These are phyloP conservation scores for Aurelia sp. DNA, from an alignment of 30 jellyfish, hydroid and myxozoan genomes.

Conservation along the genomic window DNA sequence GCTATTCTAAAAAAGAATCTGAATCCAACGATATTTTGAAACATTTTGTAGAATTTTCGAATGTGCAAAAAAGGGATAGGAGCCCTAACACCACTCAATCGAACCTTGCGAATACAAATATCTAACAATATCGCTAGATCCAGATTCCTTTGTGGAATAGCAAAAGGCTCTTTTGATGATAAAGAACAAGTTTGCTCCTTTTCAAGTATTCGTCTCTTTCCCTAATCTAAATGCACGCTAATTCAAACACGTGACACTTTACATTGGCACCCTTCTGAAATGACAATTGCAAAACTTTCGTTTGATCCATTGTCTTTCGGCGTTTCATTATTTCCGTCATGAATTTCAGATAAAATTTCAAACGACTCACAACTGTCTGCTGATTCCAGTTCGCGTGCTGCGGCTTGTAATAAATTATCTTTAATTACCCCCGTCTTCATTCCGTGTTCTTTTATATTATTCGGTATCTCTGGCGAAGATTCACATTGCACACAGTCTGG, in stretches of 20 bases:
- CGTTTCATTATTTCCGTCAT: neutral
- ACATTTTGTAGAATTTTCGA: too few species aligned
- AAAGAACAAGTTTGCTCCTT: too few species aligned
- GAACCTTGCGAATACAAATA: too few species aligned
- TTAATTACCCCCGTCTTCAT: neutral
- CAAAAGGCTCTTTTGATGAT: too few species aligned
- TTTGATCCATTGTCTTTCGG: conserved; percentile 15
- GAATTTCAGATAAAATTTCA: conserved; percentile 33
- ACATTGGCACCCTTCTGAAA: conserved; percentile 15
- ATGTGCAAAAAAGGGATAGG: too few species aligned
- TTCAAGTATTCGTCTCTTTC: neutral
- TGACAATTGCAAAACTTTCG: conserved; percentile 57
- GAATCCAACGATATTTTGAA: too few species aligned
- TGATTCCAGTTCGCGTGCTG: neutral
- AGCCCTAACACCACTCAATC: too few species aligned
- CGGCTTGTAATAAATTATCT: neutral
- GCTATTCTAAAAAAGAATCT: too few species aligned
- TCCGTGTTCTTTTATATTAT: neutral
- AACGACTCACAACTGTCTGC: conserved; percentile 49
- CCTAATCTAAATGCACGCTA: neutral
- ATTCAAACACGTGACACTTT: neutral
- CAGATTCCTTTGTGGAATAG: too few species aligned
- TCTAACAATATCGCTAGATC: too few species aligned
- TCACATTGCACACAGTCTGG: neutral
- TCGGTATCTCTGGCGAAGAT: neutral